Conservation (phyloP, 2,113 vertebrate genomes). For the Solea senegalensis region DNA sequence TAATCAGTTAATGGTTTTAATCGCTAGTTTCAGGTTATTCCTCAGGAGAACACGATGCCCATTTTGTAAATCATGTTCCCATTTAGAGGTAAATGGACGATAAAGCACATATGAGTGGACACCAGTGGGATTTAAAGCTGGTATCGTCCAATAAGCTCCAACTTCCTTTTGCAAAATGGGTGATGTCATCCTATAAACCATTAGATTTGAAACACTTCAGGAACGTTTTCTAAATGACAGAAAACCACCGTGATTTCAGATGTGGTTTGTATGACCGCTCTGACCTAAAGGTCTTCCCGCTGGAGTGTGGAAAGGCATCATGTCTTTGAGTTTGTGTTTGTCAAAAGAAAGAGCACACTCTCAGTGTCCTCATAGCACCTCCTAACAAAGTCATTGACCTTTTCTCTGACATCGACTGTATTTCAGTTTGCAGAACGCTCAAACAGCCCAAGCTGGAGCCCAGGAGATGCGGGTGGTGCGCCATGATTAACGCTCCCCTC, state of each 20-base stretch:
- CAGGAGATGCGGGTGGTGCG: slow-evolving; percentile 36
- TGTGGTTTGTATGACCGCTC: slow-evolving; percentile 10
- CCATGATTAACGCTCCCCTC: slow-evolving; percentile 69
- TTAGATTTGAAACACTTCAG: not conserved
- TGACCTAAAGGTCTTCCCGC: slow-evolving; percentile 10
- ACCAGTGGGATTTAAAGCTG: too few relatives aligned
- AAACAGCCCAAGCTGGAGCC: slow-evolving; percentile 47
- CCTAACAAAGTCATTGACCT: slow-evolving; percentile 70
- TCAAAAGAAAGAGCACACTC: slow-evolving; percentile 45
- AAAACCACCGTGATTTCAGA: slow-evolving; percentile 1
- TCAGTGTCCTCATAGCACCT: slow-evolving; percentile 40
- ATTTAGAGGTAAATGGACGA: too few relatives aligned
- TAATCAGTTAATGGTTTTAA: too few relatives aligned
- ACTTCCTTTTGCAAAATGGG: too few relatives aligned
- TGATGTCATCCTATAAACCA: not conserved
- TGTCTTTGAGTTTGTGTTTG: slow-evolving; percentile 48
- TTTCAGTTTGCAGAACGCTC: slow-evolving; percentile 60
- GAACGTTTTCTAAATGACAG: not conserved
- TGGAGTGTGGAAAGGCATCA: slow-evolving; percentile 3
- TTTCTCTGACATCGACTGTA: slow-evolving; percentile 68
- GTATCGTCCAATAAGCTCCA: too few relatives aligned
- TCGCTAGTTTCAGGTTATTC: too few relatives aligned
- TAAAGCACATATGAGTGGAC: too few relatives aligned
- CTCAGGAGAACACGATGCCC: too few relatives aligned
- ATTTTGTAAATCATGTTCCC: too few relatives aligned